Evolutionary conservation across 2,888 invertebrate species (phyloP).

Genomic region (Nematopogon swammerdamellus): DNA sequence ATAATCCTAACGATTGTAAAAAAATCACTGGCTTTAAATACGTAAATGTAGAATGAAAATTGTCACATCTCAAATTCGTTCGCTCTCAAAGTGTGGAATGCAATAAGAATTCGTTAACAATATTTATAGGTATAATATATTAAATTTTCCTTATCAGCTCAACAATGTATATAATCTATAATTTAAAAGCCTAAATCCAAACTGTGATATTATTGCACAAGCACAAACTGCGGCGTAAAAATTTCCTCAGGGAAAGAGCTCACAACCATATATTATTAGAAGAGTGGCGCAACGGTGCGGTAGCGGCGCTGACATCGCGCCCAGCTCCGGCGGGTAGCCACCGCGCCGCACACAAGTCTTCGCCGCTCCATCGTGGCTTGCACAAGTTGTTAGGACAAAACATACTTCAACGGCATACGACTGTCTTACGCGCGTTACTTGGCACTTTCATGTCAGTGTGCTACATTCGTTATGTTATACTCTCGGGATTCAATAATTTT

Average conservation of each 20-base stretch:
- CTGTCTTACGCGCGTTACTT: neutral
- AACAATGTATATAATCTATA: constrained; percentile 64
- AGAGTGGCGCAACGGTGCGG: neutral
- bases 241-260: constrained; percentile 55
- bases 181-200: constrained; percentile 60
- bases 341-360: neutral
- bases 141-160: constrained; percentile 62
- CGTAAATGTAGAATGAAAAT: constrained; percentile 53
- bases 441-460: neutral
- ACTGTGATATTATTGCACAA: constrained; percentile 61
- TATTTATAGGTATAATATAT: constrained; percentile 61
- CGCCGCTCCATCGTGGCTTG: neutral
- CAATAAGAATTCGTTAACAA: constrained; percentile 60
- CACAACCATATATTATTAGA: constrained; percentile 52
- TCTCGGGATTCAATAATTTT: neutral
- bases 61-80: constrained; percentile 53
- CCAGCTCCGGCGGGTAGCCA: neutral
- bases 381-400: neutral
- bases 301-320: neutral
- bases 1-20: constrained; percentile 46
- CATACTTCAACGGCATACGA: neutral
- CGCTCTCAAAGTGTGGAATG: constrained; percentile 56
- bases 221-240: constrained; percentile 54
- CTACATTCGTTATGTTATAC: neutral
- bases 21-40: constrained; percentile 40